Base-by-base conservation (phyloP, 2,888 invertebrate genomes). In the Gryllus longicercus region DNA sequence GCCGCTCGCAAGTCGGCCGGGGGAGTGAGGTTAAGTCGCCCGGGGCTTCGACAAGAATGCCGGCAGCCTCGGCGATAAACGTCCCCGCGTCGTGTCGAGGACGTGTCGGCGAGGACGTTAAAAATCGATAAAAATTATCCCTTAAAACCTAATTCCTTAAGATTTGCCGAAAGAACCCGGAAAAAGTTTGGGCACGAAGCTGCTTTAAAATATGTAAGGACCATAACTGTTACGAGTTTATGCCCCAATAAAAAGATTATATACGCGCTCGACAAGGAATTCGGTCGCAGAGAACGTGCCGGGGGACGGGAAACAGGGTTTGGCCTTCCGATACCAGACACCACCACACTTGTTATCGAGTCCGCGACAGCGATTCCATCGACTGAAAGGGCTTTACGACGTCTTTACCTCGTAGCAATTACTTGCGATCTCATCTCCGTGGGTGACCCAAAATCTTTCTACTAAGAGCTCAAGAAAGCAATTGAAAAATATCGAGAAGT, bases 121-220 rank as follows among this genome's bases (percentile, higher is more conserved):
- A 18, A 63, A 63, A 63, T 63, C 63, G 63, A 63, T 63, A 63
- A 63, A 63, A 63, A 63, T 63, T 63, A 63, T 63, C 63, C 63
- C 63, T 63, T 63, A 63, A 63, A 63, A 63, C 63, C 12, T 16
- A 63, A 63, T 63, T 63, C 63, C 63, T 12, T 18, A 18, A 63
- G 63, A 63, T 63, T 63, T 63, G 63, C 18, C 63, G 18, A 12
- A 63, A 63, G 63, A 63, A 63, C 2, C 63, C 63, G 63, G 63
- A 63, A 63, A 63, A 63, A 63, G 63, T 63, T 63, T 63, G 16
- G 5, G 63, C 63, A 63, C 63, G 63, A 63, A 63, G 63, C 18
- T 63, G 63, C 63, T 63, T 63, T 63, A 63, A 63, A 63, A 63
- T 63, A 63, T 63, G 63, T 63, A 63, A 63, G 63, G 18, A 12